Conservation (phyloP, 2,113 vertebrate species). For the Hemiscyllium ocellatum region DNA sequence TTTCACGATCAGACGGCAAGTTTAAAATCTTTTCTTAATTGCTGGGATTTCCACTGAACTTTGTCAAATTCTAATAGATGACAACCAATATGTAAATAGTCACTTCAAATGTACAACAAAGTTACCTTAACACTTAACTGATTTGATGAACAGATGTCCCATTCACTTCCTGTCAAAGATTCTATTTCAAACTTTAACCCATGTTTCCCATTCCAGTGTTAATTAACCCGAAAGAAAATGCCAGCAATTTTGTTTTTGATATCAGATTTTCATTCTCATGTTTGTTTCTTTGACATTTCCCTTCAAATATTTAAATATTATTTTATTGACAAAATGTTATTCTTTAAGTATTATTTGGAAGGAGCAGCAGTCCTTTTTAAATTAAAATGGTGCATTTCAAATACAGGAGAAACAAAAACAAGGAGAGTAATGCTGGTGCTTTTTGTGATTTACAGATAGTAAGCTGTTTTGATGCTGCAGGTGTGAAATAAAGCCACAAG, state of each 20-base stretch:
- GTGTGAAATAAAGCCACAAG: slow-evolving; percentile 51
- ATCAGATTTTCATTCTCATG: background rate
- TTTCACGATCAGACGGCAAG: background rate
- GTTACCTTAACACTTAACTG: background rate
- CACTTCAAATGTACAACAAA: background rate
- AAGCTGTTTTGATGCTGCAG: slow-evolving; percentile 48
- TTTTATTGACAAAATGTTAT: background rate
- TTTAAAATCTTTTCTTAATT: background rate
- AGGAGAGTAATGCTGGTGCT: slow-evolving; percentile 39
- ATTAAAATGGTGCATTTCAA: background rate
- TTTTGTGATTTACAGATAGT: slow-evolving; percentile 53
- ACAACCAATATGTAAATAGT: background rate
- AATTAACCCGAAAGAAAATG: background rate
- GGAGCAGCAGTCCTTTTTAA: background rate
- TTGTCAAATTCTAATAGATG: background rate
- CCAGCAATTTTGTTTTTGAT: background rate
- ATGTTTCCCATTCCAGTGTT: background rate
- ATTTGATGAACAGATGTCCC: background rate
- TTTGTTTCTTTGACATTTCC: background rate
- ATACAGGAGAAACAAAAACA: background rate
- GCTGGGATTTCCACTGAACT: background rate
- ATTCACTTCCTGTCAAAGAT: background rate
- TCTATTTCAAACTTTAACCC: background rate
- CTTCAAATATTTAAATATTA: background rate
- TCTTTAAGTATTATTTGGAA: background rate